phyloP scores from a whole-genome alignment of 2,113 vertebrate species.

The Nesogale talazaci region DNA sequence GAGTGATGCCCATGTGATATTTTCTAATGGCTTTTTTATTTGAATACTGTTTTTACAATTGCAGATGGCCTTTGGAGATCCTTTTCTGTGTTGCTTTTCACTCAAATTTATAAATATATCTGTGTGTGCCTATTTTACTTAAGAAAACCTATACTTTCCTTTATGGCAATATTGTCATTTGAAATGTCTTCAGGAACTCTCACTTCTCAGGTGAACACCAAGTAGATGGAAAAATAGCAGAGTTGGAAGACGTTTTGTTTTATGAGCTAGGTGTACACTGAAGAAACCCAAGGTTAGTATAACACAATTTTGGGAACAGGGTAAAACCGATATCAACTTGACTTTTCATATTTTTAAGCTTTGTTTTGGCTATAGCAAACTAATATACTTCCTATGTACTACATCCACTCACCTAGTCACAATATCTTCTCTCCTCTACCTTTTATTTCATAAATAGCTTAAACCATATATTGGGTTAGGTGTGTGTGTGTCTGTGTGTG shows the following conservation, averaged over 20 bases:
- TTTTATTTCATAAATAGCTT: background rate
- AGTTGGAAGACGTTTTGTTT: slow-evolving; percentile 31
- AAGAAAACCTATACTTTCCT: background rate
- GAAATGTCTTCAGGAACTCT: slow-evolving; percentile 25
- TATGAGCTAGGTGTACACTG: background rate
- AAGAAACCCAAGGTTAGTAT: slow-evolving; percentile 36
- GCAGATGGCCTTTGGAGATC: slow-evolving; percentile 63
- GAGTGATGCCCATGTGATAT: background rate
- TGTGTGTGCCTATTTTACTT: slow-evolving; percentile 9
- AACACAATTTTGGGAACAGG: background rate
- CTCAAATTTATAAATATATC: background rate
- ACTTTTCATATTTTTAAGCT: background rate
- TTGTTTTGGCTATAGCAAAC: background rate
- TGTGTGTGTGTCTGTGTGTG: background rate
- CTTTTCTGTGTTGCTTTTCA: slow-evolving; percentile 46
- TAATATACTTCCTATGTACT: background rate
- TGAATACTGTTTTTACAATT: slow-evolving; percentile 66
- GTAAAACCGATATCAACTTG: background rate
- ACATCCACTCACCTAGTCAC: background rate
- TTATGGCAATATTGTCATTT: slow-evolving; percentile 30
- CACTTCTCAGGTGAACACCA: slow-evolving; percentile 23
- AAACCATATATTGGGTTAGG: slow-evolving; percentile 16
- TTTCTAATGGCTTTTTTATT: slow-evolving; percentile 39
- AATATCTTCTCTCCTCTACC: background rate
- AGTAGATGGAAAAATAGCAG: slow-evolving; percentile 29